phyloP scores from a whole-genome alignment of 2,888 invertebrate species.

The Brachyptera putata region DNA sequence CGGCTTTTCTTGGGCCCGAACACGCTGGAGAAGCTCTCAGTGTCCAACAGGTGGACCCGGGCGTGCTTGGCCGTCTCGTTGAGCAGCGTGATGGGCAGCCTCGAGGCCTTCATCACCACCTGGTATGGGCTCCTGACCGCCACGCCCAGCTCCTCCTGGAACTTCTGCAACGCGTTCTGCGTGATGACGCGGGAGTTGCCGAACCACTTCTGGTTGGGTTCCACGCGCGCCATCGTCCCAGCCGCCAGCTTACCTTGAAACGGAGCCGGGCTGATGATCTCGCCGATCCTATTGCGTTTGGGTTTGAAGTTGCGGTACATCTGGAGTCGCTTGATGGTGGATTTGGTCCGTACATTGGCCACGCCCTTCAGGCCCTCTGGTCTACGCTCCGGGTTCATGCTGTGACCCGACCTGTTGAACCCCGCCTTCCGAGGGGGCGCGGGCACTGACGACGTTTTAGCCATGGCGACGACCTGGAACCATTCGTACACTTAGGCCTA shows the following conservation, averaged over 20 bases:
- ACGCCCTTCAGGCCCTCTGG: constrained; percentile 77
- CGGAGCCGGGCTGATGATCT: constrained; percentile 91
- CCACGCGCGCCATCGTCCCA: constrained; percentile 90
- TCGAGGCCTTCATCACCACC: constrained; percentile 95
- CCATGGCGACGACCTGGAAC: constrained; percentile 53
- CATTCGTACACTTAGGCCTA: too few relatives aligned
- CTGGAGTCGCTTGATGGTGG: constrained; percentile 92
- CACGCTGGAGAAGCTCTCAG: constrained; percentile 88
- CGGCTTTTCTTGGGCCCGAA: constrained; percentile 93
- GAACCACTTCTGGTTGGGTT: constrained; percentile 98
- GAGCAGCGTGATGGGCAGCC: constrained; percentile 87
- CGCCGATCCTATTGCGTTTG: constrained; percentile 81
- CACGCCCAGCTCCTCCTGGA: constrained; percentile 91
- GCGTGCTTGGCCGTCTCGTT: constrained; percentile 89
- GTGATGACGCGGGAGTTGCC: constrained; percentile 96
- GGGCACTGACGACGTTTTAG: constrained; percentile 66
- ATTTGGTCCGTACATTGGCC: constrained; percentile 78
- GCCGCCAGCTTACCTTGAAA: constrained; percentile 87
- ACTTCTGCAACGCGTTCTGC: constrained; percentile 82
- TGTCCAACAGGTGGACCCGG: constrained; percentile 91
- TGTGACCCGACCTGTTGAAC: constrained; percentile 81
- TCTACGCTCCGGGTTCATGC: constrained; percentile 90
- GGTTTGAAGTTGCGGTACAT: constrained; percentile 99
- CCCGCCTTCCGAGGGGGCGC: constrained; percentile 79
- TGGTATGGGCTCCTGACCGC: constrained; percentile 95